Base-by-base conservation (phyloP, 2,888 invertebrate genomes). In the Cartodere bifasciata region DNA sequence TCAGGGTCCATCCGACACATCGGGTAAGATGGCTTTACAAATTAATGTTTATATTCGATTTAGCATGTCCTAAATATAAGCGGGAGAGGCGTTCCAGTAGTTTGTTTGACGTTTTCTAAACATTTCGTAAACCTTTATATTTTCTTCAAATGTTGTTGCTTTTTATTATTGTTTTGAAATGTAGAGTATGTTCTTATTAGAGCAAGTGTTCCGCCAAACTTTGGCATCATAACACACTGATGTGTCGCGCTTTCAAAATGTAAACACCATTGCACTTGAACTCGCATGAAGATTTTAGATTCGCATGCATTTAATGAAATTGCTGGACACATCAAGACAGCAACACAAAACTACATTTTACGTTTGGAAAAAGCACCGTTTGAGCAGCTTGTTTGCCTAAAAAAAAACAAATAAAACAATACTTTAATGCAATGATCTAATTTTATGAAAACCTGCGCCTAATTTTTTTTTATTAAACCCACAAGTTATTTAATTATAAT, bases 1-100 rank as follows among this genome's bases (percentile, higher is more conserved):
- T 63, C 80, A 80, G 68, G 77, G 79, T 59, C 73, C 80, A 52
- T 76, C 81, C 49, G 83, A 83, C 63, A 71, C 78, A 52, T 74
- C 81, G 61, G 82, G 83, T 82, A 65, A 75, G 74, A 64, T 57
- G 53, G 56, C 58, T 37, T 28, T 33, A 27, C 25, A 29, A 34
- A 33, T 37, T 37, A 40, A 36, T 49, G 40, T 46, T 44, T 48
- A 46, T 48, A 47, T 48, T 50, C 39, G 45, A 46, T 46, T 44
- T 45, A 46, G 52, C 50, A 50, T 51, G 52, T 51, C 36, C 45
- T 48, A 42, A 40, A 38, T 43, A 44, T 29, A 17, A 23, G 55
- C 53, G 53, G 50, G 53, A 54, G 54, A 56, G 54, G 52, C 55
- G 53, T 54, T 52, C 45, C 51, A 23, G 23, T 25, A 16, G 32